A percentile compares a stretch with the other conserved stretches of the same genome.
Conservation (phyloP, 2,888 invertebrate genomes). For the Eilema sororculum region DNA sequence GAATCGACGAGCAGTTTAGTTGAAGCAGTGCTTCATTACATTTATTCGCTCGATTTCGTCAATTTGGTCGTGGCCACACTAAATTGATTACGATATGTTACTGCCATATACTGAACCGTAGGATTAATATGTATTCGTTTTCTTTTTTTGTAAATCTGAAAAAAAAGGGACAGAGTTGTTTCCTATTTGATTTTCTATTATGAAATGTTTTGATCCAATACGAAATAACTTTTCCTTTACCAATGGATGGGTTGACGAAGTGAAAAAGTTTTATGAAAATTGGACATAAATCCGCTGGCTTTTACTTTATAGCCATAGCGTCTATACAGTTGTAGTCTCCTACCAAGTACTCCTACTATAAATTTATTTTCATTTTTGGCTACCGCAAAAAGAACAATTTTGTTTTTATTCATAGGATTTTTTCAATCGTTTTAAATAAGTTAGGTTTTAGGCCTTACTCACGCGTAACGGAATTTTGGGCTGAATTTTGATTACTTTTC, state of each 20-base stretch:
- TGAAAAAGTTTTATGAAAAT: slow-evolving; percentile 4
- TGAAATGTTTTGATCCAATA: slow-evolving; percentile 1
- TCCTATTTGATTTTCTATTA: slow-evolving; percentile 14
- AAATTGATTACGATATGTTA: slow-evolving; percentile 59
- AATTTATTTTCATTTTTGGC: neutral
- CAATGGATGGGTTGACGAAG: neutral
- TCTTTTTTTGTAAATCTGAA: no score
- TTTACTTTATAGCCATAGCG: neutral
- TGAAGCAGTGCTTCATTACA: slow-evolving; percentile 55
- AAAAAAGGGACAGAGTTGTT: slow-evolving; percentile 32
- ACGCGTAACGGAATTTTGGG: neutral
- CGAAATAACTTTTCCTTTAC: neutral
- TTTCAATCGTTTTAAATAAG: neutral
- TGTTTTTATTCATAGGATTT: neutral
- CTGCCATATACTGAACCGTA: slow-evolving; percentile 46
- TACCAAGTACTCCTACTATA: neutral
- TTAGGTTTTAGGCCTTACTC: neutral
- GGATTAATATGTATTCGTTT: slow-evolving; percentile 49
- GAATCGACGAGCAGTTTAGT: slow-evolving; percentile 18
- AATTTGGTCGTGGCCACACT: slow-evolving; percentile 42
- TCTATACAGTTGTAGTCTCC: neutral
- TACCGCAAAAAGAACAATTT: neutral
- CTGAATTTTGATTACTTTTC: neutral
- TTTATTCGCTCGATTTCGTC: slow-evolving; percentile 60
- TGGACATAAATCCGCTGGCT: neutral